Base-by-base conservation (phyloP, 1,140 invertebrate species). In the Heliconius himera region DNA sequence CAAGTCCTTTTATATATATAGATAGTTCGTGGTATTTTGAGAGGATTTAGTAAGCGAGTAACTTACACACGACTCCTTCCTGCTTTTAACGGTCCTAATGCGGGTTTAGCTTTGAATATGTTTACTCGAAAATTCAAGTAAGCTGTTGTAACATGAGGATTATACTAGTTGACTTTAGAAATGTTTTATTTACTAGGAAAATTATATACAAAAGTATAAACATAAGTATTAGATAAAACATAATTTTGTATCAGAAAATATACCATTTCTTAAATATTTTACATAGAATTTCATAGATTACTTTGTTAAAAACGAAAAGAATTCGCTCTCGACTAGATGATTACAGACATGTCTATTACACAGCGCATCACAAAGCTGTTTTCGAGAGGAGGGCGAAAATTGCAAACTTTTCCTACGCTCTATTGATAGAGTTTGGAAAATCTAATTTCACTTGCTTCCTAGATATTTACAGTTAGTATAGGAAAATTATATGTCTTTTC, bases 301-400 rank as follows among this genome's bases (percentile, higher is more conserved):
- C 54, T 60, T 26, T 20, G 20, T 60, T 26, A 46, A 60, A 22
- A 22, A 26, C 54, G 8, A n/a, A 26, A 9, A 6, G n/a, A 60
- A 60, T 8, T n/a, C n/a, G 8, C 54, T 56, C 20, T 56, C 20
- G 54, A 20, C 8, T n/a, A 22, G n/a, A 56, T 56, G 8, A 56
- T n/a, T n/a, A 56, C 22, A 56, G 54, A 60, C 54, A 60, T 13
- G 41, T 60, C 54, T 60, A 60, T 60, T n/a, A 60, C 54, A 60
- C 54, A 20, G 54, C 54, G n/a, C 54, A 60, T 60, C 54, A 22
- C n/a, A 60, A 60, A 60, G 54, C 6, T 26, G 20, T 60, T 60
- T n/a, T 26, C 54, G 54, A 60, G 22, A 3, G n/a, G n/a, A 56
- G 0, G 9, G 11, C 1, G 54, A 60, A 60, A 60, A 60, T 60